phyloP scores from a whole-genome alignment of 2,797 vertebrate species.

The Syngnathus rostellatus region DNA sequence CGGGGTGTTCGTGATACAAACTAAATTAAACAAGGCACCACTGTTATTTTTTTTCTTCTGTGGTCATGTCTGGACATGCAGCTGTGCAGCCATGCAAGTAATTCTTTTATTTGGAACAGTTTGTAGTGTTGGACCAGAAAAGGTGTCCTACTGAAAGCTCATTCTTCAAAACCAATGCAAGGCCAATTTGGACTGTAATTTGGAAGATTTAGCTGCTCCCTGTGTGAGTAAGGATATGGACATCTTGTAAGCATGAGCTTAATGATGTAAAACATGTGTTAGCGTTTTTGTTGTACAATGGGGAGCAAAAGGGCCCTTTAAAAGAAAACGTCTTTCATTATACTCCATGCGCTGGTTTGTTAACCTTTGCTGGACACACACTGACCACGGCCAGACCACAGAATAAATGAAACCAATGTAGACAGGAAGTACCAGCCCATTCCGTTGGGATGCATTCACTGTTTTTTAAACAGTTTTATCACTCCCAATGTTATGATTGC shows the following conservation, averaged over 20 bases:
- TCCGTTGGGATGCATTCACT: not conserved
- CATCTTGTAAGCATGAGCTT: slow-evolving; percentile 6
- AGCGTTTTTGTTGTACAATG: slow-evolving; percentile 11
- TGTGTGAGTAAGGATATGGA: not conserved
- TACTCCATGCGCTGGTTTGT: not conserved
- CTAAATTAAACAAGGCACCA: not conserved
- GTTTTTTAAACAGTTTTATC: not conserved
- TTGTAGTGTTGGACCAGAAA: not conserved
- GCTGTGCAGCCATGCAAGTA: not conserved
- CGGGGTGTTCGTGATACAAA: not conserved
- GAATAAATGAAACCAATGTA: slow-evolving; percentile 6
- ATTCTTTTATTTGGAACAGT: not conserved
- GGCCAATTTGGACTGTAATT: slow-evolving; percentile 1
- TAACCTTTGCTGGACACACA: slow-evolving; percentile 7
- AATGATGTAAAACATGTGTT: slow-evolving; percentile 13
- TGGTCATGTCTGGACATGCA: not conserved
- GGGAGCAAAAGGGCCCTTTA: slow-evolving; percentile 2
- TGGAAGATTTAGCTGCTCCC: slow-evolving; percentile 1
- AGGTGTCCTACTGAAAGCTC: not conserved
- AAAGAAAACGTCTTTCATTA: not conserved
- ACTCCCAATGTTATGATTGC: slow-evolving; percentile 33
- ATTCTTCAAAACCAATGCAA: not conserved
- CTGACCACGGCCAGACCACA: not conserved
- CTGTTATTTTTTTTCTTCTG: not conserved
- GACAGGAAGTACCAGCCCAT: not conserved